Conservation (phyloP, 1,140 invertebrate species). For the Himalopsyche phryganea region DNA sequence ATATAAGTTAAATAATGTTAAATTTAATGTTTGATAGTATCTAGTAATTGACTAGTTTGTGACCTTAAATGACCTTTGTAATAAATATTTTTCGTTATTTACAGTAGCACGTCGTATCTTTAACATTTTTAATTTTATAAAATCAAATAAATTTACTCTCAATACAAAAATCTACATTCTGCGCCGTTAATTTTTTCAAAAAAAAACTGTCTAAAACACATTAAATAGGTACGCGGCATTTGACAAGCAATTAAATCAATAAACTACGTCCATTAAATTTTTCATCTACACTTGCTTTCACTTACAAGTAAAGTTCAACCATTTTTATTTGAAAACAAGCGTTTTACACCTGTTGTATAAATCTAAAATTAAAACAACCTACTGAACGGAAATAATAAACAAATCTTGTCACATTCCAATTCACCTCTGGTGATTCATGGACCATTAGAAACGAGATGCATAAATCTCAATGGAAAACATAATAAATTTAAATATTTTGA, state of each 20-base stretch:
- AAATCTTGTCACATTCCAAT: slow-evolving; percentile 25
- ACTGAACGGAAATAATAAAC: slow-evolving; percentile 28
- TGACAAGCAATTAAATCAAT: background rate
- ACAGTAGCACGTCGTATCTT: no score
- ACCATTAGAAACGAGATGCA: slow-evolving; percentile 20
- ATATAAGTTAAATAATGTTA: no score
- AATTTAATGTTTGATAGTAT: no score
- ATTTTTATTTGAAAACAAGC: slow-evolving; percentile 27
- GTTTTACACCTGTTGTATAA: slow-evolving; percentile 28
- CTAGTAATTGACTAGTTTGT: no score
- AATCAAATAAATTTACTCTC: no score
- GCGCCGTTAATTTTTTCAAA: no score
- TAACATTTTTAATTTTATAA: no score
- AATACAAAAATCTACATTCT: no score
- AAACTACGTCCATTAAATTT: slow-evolving; percentile 21
- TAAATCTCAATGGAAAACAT: slow-evolving; percentile 27
- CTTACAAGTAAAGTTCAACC: background rate
- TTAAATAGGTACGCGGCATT: background rate
- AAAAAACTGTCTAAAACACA: no score
- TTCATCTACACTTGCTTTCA: background rate
- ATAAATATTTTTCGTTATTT: no score
- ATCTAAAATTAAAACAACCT: slow-evolving; percentile 16
- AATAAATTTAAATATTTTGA: slow-evolving; percentile 33
- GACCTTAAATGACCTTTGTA: no score
- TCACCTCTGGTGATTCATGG: slow-evolving; percentile 30